These are phyloP conservation scores for Podocnemis expansa DNA, from an alignment of 2,113 vertebrate genomes.

Conservation along the genomic window DNA sequence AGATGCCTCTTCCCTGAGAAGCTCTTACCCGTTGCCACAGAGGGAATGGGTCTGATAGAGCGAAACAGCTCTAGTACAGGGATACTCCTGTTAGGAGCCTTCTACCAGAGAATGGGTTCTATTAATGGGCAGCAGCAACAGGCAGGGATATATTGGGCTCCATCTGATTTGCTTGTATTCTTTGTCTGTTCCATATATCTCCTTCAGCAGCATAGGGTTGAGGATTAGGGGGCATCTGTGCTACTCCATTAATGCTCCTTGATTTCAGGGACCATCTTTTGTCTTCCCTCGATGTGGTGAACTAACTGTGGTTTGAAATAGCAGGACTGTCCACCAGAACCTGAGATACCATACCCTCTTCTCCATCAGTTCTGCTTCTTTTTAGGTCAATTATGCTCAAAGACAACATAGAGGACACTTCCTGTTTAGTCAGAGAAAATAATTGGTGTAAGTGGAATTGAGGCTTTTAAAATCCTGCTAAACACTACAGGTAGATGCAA, in stretches of 20 bases:
- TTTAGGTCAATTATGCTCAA: too few relatives aligned
- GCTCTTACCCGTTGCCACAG: neutral
- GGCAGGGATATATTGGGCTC: too few relatives aligned
- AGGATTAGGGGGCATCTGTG: neutral
- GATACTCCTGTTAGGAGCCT: neutral
- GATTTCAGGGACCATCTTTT: neutral
- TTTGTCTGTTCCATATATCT: neutral
- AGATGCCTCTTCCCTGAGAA: neutral
- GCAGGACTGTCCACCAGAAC: neutral
- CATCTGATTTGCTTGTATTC: too few relatives aligned
- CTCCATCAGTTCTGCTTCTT: rapidly evolving
- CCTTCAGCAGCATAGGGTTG: neutral
- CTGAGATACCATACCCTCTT: neutral
- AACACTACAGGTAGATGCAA: neutral
- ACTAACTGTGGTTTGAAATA: neutral
- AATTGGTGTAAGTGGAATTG: neutral
- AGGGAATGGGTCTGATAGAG: neutral
- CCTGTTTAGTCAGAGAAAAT: neutral
- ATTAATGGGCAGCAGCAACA: too few relatives aligned
- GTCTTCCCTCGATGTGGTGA: neutral
- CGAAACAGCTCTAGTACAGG: neutral
- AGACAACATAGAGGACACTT: neutral
- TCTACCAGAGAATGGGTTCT: too few relatives aligned
- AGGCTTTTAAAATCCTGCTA: constrained; percentile 32
- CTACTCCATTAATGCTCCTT: neutral